Percentiles rank a stretch among this genome's conserved stretches.
phyloP scores from a whole-genome alignment of 2,113 vertebrate species.

The Trogon melanurus region DNA sequence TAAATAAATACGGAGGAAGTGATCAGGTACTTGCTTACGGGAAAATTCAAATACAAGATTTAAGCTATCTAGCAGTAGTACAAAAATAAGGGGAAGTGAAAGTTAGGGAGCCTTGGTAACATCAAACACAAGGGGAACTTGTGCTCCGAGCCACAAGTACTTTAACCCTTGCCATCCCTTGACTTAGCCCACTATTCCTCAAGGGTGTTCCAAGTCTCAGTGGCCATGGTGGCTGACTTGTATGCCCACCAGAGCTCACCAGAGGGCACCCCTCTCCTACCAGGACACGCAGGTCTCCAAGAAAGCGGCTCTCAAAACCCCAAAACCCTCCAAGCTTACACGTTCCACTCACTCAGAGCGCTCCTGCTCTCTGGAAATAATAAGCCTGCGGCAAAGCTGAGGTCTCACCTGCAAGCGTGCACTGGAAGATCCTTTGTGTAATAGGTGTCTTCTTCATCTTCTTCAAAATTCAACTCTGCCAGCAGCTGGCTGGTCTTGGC shows the following conservation, averaged over 20 bases:
- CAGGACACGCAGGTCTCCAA: background rate
- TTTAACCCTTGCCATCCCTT: background rate
- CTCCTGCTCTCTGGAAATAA: background rate
- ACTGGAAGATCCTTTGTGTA: constrained; percentile 97
- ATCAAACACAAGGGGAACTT: background rate
- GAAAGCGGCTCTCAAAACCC: background rate
- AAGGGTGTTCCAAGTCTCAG: background rate
- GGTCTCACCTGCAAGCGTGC: constrained; percentile 93
- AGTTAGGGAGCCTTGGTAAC: background rate
- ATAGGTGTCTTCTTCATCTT: constrained; percentile 97
- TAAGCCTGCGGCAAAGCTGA: rapidly evolving
- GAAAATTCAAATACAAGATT: background rate
- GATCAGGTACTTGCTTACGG: background rate
- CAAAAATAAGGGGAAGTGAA: background rate
- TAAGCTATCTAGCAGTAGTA: rapidly evolving
- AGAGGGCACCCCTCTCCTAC: background rate
- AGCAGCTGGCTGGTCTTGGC: constrained; percentile 93
- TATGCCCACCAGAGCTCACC: background rate
- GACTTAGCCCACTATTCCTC: too few relatives aligned
- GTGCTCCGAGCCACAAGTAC: background rate
- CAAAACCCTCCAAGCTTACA: background rate
- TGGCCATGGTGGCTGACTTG: background rate
- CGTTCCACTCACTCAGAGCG: background rate
- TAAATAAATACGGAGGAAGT: background rate
- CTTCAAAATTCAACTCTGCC: constrained; percentile 96